Evolutionary conservation across 2,797 vertebrate species (phyloP).

Genomic region (Oreochromis mossambicus): DNA sequence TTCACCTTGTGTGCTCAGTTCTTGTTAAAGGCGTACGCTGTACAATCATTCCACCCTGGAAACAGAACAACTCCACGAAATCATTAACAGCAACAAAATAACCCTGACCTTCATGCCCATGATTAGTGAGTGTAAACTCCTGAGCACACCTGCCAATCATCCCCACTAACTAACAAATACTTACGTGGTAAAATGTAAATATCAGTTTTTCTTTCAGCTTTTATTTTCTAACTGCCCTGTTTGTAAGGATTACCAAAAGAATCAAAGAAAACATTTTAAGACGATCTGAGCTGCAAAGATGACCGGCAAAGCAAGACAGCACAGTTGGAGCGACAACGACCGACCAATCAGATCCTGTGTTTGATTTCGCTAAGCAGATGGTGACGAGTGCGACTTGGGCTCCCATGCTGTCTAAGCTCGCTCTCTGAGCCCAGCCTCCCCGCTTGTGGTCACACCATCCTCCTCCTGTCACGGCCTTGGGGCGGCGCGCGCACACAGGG

Average conservation of each 20-base stretch:
- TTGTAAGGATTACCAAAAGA: not conserved
- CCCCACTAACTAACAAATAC: not conserved
- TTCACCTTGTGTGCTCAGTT: not conserved
- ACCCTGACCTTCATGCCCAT: not conserved
- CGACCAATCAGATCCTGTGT: slow-evolving; percentile 5
- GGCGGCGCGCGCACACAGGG: not conserved
- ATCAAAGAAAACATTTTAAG: not conserved
- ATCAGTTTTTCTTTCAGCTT: not conserved
- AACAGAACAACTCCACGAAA: not conserved
- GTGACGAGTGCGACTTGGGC: not conserved
- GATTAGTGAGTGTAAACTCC: not conserved
- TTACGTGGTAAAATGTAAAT: not conserved
- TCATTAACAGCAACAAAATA: not conserved
- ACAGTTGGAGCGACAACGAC: not conserved
- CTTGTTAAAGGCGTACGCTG: not conserved
- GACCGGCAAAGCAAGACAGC: not conserved
- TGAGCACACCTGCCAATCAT: not conserved
- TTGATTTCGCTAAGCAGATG: slow-evolving; percentile 13
- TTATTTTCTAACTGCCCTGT: not conserved
- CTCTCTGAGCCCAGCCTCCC: slow-evolving; percentile 10
- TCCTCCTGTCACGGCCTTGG: slow-evolving; percentile 48
- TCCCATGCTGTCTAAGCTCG: not conserved
- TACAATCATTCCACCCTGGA: not conserved
- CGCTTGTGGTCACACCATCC: slow-evolving; percentile 40
- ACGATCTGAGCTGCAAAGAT: not conserved